Base-by-base conservation (phyloP, 1,140 invertebrate genomes). In the Habropoda laboriosa region DNA sequence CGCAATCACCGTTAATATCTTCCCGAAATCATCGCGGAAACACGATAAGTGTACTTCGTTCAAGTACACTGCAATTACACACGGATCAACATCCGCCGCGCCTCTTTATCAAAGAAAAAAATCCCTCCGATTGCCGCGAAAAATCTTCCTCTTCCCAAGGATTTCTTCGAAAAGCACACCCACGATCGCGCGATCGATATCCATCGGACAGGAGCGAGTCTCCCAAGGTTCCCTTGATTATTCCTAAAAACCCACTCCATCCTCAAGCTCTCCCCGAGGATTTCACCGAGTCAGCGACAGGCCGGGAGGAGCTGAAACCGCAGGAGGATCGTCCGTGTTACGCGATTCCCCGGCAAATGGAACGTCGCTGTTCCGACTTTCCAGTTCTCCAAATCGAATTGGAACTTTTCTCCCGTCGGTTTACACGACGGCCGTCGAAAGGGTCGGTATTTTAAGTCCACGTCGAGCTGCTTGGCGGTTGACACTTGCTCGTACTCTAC, bases 351-450 rank as follows among this genome's bases (percentile, higher is more conserved):
- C 10, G 27, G n/a, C 32, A 75, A 66, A 75, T 75, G 47, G 73
- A 75, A 75, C 47, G 27, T 42, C 73, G 35, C 24, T 75, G 73
- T 75, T 55, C 38, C 16, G 32, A 63, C 57, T 51, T 49, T 73
- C 42, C 13, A 12, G 24, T 12, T 32, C 10, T 2, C 61, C 27
- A 32, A 75, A 75, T 75, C 73, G 60, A 75, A 45, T 75, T 45
- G 5, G 7, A 66, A 64, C 35, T 75, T 75, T 64, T 30, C 30
- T n/a, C 6, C 42, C 13, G 1, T 10, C 18, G n/a, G 7, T 18
- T 8, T 18, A 32, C 42, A 16, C 16, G 38, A 12, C 10, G 13
- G 32, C 2, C 35, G n/a, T 21, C 18, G 5, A 18, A 32, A n/a
- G 60, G 60, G 16, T 16, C 16, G 35, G 35, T 75, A 66, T 53